Percentiles rank a stretch among this genome's conserved stretches.
phyloP scores from a whole-genome alignment of 2,888 invertebrate species.

The Cataglyphis cursor region DNA sequence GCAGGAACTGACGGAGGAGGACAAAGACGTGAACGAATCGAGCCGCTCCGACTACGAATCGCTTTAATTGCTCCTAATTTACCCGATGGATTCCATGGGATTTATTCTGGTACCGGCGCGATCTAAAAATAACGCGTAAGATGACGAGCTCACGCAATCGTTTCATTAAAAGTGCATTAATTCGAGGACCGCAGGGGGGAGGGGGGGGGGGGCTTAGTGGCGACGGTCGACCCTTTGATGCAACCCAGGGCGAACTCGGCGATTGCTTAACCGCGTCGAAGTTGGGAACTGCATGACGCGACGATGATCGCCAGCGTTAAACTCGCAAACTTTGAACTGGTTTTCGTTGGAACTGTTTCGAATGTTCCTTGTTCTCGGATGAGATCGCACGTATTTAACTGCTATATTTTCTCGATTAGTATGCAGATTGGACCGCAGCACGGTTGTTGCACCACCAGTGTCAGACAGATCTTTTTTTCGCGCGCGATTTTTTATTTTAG shows the following conservation, averaged over 20 bases:
- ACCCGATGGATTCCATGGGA: slow-evolving; percentile 81
- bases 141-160: slow-evolving; percentile 60
- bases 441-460: neutral
- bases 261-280: slow-evolving; percentile 31
- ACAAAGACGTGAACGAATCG: slow-evolving; percentile 68
- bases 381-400: neutral
- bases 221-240: slow-evolving; percentile 25
- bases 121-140: slow-evolving; percentile 78
- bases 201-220: no score
- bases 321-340: slow-evolving; percentile 27
- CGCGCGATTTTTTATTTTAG: neutral
- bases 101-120: slow-evolving; percentile 77
- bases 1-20: slow-evolving; percentile 59
- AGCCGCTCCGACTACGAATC: slow-evolving; percentile 55
- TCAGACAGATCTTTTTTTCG: neutral
- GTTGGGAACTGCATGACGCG: slow-evolving; percentile 39
- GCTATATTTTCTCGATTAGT: neutral
- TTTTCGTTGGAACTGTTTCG: slow-evolving; percentile 3
- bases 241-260: slow-evolving; percentile 31
- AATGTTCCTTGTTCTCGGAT: neutral
- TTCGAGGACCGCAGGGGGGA: slow-evolving; percentile 32
- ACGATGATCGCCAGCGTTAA: slow-evolving; percentile 3
- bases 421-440: neutral
- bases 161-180: slow-evolving; percentile 68
- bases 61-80: slow-evolving; percentile 84